phyloP scores from a whole-genome alignment of 2,797 vertebrate species.

The Dromococcyx pavoninus region DNA sequence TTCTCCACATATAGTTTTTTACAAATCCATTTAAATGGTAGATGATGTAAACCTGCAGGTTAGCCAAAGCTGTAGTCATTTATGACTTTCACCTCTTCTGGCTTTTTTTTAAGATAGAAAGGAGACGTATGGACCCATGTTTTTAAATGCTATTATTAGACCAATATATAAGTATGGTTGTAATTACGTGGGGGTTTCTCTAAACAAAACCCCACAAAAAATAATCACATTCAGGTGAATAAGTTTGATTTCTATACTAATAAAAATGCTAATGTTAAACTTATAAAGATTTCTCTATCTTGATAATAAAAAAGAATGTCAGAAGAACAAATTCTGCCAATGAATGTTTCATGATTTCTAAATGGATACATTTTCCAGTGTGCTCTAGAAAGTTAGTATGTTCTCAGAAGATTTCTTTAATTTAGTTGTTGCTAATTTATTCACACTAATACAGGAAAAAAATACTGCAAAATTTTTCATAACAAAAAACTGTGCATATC shows the following conservation, averaged over 20 bases:
- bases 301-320: slow-evolving; percentile 36
- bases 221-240: slow-evolving; percentile 23
- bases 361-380: slow-evolving; percentile 67
- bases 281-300: slow-evolving; percentile 33
- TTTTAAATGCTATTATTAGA: slow-evolving; percentile 17
- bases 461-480: slow-evolving; percentile 84
- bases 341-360: slow-evolving; percentile 69
- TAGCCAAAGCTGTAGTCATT: neutral
- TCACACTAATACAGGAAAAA: slow-evolving; percentile 83
- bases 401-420: slow-evolving; percentile 82
- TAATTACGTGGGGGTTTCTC: neutral
- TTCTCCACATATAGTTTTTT: neutral
- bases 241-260: slow-evolving; percentile 20
- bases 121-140: neutral
- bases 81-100: neutral
- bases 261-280: slow-evolving; percentile 40
- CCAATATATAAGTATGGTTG: neutral
- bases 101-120: neutral
- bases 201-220: neutral
- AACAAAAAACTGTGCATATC: slow-evolving; percentile 88
- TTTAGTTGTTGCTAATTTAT: slow-evolving; percentile 85
- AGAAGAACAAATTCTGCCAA: slow-evolving; percentile 38
- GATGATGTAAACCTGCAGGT: neutral
- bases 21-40: neutral
- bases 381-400: slow-evolving; percentile 78